A percentile compares a stretch with the other conserved stretches of the same genome.
These are phyloP conservation scores for Napeogenes sylphis DNA, from an alignment of 2,888 invertebrate species.

Conservation along the genomic window DNA sequence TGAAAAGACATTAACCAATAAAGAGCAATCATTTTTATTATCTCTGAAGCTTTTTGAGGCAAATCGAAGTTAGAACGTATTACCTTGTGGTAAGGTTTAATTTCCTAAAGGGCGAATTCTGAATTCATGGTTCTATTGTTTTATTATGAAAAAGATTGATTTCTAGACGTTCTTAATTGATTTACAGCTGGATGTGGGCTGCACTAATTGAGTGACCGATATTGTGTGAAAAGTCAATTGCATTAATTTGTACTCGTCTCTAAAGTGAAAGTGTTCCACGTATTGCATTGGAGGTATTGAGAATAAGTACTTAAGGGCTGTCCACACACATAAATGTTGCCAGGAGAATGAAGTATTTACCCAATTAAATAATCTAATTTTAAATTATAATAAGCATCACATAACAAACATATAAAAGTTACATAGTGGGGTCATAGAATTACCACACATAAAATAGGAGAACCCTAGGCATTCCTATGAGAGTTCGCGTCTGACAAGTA, in stretches of 20 bases:
- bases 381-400: too few species aligned
- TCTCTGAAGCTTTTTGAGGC: constrained; percentile 26
- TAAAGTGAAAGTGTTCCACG: constrained; percentile 17
- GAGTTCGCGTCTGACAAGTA: too few species aligned
- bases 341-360: too few species aligned
- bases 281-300: not conserved
- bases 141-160: constrained; percentile 28
- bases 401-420: too few species aligned
- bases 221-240: constrained; percentile 34
- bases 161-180: constrained; percentile 32
- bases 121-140: constrained; percentile 15
- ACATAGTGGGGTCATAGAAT: too few species aligned
- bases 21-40: constrained; percentile 44
- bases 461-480: too few species aligned
- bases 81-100: constrained; percentile 11
- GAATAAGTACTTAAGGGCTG: not conserved
- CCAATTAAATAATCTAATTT: too few species aligned
- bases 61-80: too few species aligned
- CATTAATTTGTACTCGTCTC: constrained; percentile 20
- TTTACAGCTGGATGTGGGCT: constrained; percentile 29
- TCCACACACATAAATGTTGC: too few species aligned
- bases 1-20: constrained; percentile 39
- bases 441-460: too few species aligned
- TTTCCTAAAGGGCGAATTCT: constrained; percentile 5
- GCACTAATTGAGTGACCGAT: constrained; percentile 34